These are phyloP conservation scores for Natator depressus DNA, from an alignment of 2,113 vertebrate genomes.

Conservation along the genomic window DNA sequence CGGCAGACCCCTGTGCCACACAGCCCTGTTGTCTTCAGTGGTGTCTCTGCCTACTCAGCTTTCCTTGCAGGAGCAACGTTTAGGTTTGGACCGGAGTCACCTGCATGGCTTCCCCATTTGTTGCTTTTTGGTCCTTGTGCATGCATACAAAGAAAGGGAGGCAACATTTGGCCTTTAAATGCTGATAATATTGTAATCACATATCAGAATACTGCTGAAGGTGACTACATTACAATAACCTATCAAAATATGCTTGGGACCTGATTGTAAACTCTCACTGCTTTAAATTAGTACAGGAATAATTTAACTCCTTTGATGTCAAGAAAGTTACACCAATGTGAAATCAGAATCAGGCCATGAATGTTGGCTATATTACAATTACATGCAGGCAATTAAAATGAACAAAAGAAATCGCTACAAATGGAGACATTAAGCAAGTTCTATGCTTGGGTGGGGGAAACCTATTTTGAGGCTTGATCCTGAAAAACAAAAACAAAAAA, in stretches of 20 bases:
- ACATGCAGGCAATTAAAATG: neutral
- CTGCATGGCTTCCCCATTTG: neutral
- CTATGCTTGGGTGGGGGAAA: neutral
- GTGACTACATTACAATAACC: neutral
- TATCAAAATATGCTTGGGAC: neutral
- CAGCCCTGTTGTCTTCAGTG: neutral
- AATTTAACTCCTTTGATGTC: neutral
- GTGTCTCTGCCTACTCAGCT: neutral
- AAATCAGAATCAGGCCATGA: neutral
- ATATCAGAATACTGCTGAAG: neutral
- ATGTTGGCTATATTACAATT: neutral
- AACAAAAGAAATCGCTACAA: neutral
- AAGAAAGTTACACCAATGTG: neutral
- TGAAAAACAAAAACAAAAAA: neutral
- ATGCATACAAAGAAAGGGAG: neutral
- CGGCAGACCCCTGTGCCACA: neutral
- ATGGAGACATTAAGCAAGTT: neutral
- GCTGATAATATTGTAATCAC: neutral
- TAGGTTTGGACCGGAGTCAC: rapidly evolving
- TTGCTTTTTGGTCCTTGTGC: neutral
- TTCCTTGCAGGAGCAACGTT: neutral
- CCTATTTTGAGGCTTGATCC: neutral
- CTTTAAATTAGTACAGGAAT: neutral
- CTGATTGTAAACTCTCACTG: neutral
- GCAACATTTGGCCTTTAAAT: rapidly evolving